Evolutionary conservation across 2,888 invertebrate genomes (phyloP), one percentile per base, ranked within the genome.

Genomic region (Alitta virens): DNA sequence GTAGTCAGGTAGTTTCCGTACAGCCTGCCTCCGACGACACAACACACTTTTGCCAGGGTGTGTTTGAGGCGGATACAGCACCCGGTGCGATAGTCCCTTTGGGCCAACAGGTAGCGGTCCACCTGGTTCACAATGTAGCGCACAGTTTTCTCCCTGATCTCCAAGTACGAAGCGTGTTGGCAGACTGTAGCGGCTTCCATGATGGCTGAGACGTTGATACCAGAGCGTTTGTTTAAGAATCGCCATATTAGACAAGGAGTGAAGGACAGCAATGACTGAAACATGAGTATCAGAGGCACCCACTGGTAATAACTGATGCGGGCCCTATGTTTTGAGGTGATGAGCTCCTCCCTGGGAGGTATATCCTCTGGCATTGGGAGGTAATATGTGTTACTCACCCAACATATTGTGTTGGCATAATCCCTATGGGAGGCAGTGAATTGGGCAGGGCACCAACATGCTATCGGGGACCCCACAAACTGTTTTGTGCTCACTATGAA

Each of bases 1-100:
- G 82, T 75, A 16, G 83, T 80, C 38, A 84, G 78, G 68, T 83
- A 85, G 68, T 83, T 83, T 43, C 84, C 84, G 63, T 81, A 81
- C 14, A 79, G 72, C 66, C 79, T 76, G 9, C 81, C 81, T 67
- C 80, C 79, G 7, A 81, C 78, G 40, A 80, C 73, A 63, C 80
- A 80, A 70, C 79, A 79, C 63, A 77, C 75, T 63, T 77, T 78
- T 60, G 81, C 79, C 54, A 81, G 72, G 66, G 77, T 75, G 67
- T 80, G 80, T 18, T 80, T 75, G 54, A 80, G 69, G 54, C 78
- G 74, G 56, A 80, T 75, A 60, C 78, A 78, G 63, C 80, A 79
- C 16, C 80, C 79, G 1, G 78, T 75, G 23, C 81, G 68, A 65
- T 83, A 80, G 68, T 82, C 81, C 16, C 80, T 74, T 63, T 83